Conservation (phyloP, 2,113 vertebrate genomes). For the Myanophis thanlyinensis region DNA sequence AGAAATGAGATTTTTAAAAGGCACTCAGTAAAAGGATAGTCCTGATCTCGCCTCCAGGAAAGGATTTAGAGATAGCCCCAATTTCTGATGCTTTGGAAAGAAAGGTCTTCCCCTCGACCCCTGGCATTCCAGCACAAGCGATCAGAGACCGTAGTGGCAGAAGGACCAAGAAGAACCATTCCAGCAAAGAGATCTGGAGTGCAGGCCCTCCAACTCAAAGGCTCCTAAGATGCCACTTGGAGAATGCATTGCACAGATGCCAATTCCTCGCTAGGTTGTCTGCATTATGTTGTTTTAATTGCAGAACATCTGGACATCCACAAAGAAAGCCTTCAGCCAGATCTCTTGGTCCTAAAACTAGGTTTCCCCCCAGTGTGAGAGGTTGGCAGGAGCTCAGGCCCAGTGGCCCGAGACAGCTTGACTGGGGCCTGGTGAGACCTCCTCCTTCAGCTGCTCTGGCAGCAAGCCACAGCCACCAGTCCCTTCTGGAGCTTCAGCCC, state of each 20-base stretch:
- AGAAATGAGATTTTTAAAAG: conserved; percentile 16
- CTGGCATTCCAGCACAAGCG: background rate
- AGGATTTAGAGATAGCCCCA: background rate
- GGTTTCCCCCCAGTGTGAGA: background rate
- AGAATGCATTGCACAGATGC: background rate
- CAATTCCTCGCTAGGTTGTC: background rate
- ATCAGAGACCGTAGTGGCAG: background rate
- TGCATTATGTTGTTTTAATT: background rate
- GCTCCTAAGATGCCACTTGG: background rate
- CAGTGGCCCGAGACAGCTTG: background rate
- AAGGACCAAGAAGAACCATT: background rate
- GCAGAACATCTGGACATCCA: background rate
- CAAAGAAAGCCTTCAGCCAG: background rate
- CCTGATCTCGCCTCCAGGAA: background rate
- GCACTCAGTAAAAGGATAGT: background rate
- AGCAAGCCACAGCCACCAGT: background rate
- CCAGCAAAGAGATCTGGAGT: background rate
- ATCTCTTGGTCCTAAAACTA: background rate
- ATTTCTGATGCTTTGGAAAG: background rate
- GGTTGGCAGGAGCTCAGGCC: background rate
- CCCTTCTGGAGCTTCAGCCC: background rate
- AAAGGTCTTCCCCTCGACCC: too few species aligned
- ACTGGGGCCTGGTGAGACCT: background rate
- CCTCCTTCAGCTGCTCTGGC: background rate
- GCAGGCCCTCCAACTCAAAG: background rate